Evolutionary conservation across 2,888 invertebrate genomes (phyloP).

Genomic region (Dryomyza anilis): DNA sequence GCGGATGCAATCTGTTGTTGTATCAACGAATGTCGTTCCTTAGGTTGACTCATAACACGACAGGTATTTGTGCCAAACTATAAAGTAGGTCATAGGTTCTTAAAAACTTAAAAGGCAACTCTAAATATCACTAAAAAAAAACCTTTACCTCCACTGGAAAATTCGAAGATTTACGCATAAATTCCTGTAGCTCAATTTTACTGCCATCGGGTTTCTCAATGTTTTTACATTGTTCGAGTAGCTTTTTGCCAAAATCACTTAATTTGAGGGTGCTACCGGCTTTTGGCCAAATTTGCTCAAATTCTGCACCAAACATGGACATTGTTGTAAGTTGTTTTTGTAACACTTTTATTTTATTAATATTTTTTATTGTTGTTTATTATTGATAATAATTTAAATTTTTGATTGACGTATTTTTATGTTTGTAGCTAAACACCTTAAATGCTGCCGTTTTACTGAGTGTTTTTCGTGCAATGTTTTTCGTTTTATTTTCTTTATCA

Average conservation of each 20-base stretch:
- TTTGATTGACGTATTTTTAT: neutral
- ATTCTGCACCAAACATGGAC: slow-evolving; percentile 50
- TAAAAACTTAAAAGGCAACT: neutral
- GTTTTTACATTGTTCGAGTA: slow-evolving; percentile 43
- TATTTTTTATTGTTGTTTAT: neutral
- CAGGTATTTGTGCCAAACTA: slow-evolving; percentile 58
- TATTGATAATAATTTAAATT: neutral
- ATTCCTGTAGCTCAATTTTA: slow-evolving; percentile 36
- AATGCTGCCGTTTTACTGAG: neutral
- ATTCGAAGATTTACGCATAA: slow-evolving; percentile 43
- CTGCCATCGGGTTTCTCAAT: slow-evolving; percentile 38
- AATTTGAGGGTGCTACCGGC: slow-evolving; percentile 29
- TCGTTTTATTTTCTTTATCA: no score
- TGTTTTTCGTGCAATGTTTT: no score
- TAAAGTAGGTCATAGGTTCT: neutral
- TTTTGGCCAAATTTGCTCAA: slow-evolving; percentile 45
- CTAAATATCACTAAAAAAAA: no score
- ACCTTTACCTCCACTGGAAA: slow-evolving; percentile 53
- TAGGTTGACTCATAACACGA: slow-evolving; percentile 48
- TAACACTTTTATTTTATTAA: neutral
- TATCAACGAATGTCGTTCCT: slow-evolving; percentile 43
- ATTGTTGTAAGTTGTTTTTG: slow-evolving; percentile 33
- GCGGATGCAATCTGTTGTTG: slow-evolving; percentile 63
- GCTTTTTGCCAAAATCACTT: slow-evolving; percentile 41
- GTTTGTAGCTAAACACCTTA: no score